Evolutionary conservation across 2,113 vertebrate genomes (phyloP).

Genomic region (Nestor notabilis): DNA sequence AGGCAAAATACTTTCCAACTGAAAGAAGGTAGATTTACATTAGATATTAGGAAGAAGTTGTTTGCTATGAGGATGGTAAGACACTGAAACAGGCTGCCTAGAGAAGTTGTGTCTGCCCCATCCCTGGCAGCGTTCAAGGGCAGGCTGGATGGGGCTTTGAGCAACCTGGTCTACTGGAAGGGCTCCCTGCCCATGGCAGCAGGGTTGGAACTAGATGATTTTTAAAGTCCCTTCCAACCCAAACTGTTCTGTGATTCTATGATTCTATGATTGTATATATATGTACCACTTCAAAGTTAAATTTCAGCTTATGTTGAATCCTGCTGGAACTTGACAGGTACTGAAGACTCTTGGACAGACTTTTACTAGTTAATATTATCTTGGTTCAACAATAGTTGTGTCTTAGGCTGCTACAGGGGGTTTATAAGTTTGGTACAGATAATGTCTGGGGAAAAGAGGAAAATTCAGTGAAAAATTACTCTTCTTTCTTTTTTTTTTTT

Average conservation of each 20-base stretch:
- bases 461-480: neutral
- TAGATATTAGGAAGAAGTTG: neutral
- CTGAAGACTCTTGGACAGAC: neutral
- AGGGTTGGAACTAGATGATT: neutral
- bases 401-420: accelerated
- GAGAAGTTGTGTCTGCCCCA: neutral
- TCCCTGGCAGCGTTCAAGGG: neutral
- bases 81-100: neutral
- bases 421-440: neutral
- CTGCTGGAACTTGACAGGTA: neutral
- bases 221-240: neutral
- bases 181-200: neutral
- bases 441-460: neutral
- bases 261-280: neutral
- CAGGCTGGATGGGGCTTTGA: neutral
- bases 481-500: neutral
- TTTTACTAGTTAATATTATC: neutral
- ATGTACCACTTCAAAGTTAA: neutral
- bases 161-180: neutral
- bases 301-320: neutral
- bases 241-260: neutral
- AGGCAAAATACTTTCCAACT: neutral
- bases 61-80: neutral
- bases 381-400: neutral
- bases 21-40: neutral